A percentile compares a stretch with the other conserved stretches of the same genome.
phyloP scores from a whole-genome alignment of 1,140 invertebrate species.

The Meloidogyne exigua region DNA sequence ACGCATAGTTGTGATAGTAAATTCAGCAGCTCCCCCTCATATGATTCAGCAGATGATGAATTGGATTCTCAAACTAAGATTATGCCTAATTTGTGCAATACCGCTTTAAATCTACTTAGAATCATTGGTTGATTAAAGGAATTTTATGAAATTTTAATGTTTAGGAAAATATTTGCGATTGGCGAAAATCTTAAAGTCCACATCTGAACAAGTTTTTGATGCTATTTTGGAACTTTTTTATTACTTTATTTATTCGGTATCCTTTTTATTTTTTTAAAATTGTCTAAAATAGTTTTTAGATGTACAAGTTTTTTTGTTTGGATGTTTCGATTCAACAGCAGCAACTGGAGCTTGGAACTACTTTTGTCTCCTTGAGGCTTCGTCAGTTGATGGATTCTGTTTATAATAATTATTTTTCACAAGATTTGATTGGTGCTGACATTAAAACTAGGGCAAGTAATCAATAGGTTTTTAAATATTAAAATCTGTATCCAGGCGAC shows the following conservation, averaged over 20 bases:
- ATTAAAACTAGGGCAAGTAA: neutral
- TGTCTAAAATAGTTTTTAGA: conserved; percentile 17
- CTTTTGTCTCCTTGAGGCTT: conserved; percentile 22
- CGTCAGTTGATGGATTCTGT: conserved; percentile 17
- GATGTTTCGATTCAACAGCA: conserved; percentile 15
- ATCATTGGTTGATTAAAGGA: conserved; percentile 76
- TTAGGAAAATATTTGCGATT: conserved; percentile 76
- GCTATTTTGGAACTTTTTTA: conserved; percentile 91
- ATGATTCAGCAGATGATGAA: neutral
- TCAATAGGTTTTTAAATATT: neutral
- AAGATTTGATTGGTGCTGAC: neutral
- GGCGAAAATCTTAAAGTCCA: conserved; percentile 82
- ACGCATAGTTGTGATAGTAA: neutral
- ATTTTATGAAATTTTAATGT: conserved; percentile 44
- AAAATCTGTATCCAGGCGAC: neutral
- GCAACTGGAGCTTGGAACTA: conserved; percentile 17
- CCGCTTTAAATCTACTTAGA: conserved; percentile 83
- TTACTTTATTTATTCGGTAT: conserved; percentile 71
- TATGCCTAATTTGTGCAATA: conserved; percentile 79
- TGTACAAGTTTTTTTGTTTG: conserved; percentile 38
- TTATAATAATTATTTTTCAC: neutral
- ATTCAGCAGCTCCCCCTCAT: neutral
- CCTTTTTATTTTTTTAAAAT: neutral
- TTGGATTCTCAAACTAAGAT: conserved; percentile 18
- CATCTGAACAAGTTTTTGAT: conserved; percentile 83